A percentile compares a stretch with the other conserved stretches of the same genome.
phyloP scores from a whole-genome alignment of 2,113 vertebrate genomes.

The Cyprinus carpio region DNA sequence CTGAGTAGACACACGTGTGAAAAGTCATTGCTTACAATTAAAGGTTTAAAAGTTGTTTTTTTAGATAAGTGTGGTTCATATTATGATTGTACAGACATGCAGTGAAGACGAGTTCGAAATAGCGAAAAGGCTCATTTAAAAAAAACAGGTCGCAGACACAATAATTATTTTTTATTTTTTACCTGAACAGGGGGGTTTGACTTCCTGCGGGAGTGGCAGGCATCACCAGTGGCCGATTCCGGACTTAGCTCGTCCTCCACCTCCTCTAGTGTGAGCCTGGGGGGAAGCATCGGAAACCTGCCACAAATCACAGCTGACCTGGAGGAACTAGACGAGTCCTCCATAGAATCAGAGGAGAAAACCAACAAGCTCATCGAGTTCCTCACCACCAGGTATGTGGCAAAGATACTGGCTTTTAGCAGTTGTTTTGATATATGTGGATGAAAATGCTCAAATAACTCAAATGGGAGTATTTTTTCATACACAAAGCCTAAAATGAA shows the following conservation, averaged over 20 bases:
- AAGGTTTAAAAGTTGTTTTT: neutral
- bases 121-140: too few species aligned
- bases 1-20: neutral
- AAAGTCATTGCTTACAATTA: neutral
- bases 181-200: conserved; percentile 86
- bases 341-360: conserved; percentile 87
- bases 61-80: neutral
- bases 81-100: neutral
- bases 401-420: neutral
- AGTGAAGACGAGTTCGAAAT: neutral
- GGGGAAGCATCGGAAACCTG: conserved; percentile 91
- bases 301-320: conserved; percentile 92
- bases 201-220: conserved; percentile 93
- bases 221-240: conserved; percentile 90
- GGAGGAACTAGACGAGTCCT: conserved; percentile 84
- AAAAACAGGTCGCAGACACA: too few species aligned
- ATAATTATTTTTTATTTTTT: too few species aligned
- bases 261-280: conserved; percentile 94
- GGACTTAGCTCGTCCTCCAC: conserved; percentile 95
- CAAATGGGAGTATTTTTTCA: neutral
- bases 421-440: neutral
- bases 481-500: too few species aligned
- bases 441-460: neutral
- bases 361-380: conserved; percentile 98
- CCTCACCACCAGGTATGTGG: conserved; percentile 89